Conservation (phyloP, 2,113 vertebrate genomes). For the Garra rufa region DNA sequence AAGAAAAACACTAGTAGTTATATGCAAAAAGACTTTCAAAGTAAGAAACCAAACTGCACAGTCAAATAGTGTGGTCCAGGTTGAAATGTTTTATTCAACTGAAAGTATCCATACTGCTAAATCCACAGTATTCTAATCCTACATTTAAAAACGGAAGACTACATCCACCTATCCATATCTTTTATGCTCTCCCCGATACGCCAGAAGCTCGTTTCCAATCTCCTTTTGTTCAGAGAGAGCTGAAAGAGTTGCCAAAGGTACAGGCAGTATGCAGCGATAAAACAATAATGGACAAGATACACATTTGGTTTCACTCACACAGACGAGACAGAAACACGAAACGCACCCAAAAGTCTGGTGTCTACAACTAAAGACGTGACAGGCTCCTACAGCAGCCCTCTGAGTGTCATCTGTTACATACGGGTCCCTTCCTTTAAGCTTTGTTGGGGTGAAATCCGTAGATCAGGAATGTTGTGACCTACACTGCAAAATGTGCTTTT, state of each 20-base stretch:
- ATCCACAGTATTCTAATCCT: constrained; percentile 65
- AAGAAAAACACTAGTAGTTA: not conserved
- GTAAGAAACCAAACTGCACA: not conserved
- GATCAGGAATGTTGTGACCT: constrained; percentile 32
- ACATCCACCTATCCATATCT: constrained; percentile 58
- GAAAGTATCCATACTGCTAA: constrained; percentile 70
- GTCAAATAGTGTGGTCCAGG: not conserved
- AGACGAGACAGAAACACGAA: constrained; percentile 66
- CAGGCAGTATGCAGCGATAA: constrained; percentile 66
- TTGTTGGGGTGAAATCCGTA: constrained; percentile 46
- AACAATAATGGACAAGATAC: constrained; percentile 66
- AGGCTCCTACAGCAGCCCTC: constrained; percentile 59
- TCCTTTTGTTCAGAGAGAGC: constrained; percentile 57
- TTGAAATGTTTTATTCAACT: constrained; percentile 67
- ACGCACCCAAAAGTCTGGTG: constrained; percentile 66
- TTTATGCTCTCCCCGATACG: constrained; percentile 36
- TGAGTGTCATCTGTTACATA: not conserved
- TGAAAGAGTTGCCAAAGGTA: constrained; percentile 61
- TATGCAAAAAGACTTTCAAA: not conserved
- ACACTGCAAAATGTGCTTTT: too few relatives aligned
- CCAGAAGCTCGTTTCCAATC: constrained; percentile 11
- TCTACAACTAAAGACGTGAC: constrained; percentile 63
- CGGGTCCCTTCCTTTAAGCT: not conserved
- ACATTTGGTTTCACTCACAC: constrained; percentile 69
- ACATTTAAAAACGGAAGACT: constrained; percentile 71